Evolutionary conservation across 2,113 vertebrate species (phyloP), one percentile per base, ranked within the genome.

Genomic region (Amphilophus citrinellus): DNA sequence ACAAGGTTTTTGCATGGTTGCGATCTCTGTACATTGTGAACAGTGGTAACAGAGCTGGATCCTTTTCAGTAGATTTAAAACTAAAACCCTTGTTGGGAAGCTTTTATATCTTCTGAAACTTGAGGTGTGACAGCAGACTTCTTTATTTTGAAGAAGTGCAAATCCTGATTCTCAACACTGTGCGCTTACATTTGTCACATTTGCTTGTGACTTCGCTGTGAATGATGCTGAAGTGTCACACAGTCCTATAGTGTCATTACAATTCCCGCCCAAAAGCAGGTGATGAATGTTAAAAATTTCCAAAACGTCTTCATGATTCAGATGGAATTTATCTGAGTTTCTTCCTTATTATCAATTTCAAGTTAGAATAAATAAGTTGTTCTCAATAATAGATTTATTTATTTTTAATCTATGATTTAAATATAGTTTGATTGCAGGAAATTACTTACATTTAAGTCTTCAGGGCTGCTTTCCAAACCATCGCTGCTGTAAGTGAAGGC

Each of bases 61-160:
- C 18, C 20, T 17, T 44, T 78, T 2, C 3, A 10, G 6, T 30
- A 9, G 7, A 59, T 35, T 27, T 2, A n/a, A 47, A 39, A 76
- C 2, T 13, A 3, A 42, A 63, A 50, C 17, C 8, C 18, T 56
- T 7, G 27, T 17, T 73, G 27, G 10, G 30, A 73, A 32, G 11
- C 5, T 7, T 73, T 30, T 20, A 13, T 24, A 73, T 30, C 44
- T 7, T 30, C 50, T 73, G 20, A 53, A 73, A 73, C 27, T 56
- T 0, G 17, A 56, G 1, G 2, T 1, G 1, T 56, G 0, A 71
- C 66, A 30, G 44, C 66, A 30, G 44, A 80, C 73, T 84, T 88
- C 61, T 81, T 88, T 11, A 81, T 68, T 86, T 83, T 79, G 37
- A 86, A 61, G 68, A 83, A 85, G 77, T 77, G 39, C 17, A 80